Conservation (phyloP, 1,140 invertebrate genomes). For the Nasonia giraulti region DNA sequence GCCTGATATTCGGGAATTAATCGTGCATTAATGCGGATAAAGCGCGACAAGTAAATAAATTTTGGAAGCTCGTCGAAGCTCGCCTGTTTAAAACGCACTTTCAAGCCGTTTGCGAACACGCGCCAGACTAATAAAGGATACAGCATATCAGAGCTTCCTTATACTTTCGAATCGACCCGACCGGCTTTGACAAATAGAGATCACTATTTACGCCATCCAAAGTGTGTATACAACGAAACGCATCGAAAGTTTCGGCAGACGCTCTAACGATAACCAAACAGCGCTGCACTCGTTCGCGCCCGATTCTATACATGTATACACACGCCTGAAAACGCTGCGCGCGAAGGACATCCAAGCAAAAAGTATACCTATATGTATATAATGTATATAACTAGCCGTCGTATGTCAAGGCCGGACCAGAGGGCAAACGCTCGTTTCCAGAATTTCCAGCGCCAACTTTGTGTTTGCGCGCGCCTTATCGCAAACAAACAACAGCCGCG, state of each 20-base stretch:
- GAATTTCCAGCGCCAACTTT: conserved; percentile 15
- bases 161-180: too few species aligned
- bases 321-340: not conserved
- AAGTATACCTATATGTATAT: not conserved
- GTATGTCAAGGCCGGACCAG: conserved; percentile 19
- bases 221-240: not conserved
- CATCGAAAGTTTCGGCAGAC: not conserved
- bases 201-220: not conserved
- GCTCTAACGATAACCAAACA: conserved; percentile 27
- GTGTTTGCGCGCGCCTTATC: conserved; percentile 22
- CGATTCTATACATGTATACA: not conserved
- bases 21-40: too few species aligned
- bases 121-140: too few species aligned
- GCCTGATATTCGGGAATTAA: not conserved
- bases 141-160: too few species aligned
- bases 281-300: not conserved
- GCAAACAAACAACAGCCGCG: not conserved
- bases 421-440: conserved; percentile 8
- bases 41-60: too few species aligned
- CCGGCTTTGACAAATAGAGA: not conserved
- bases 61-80: too few species aligned
- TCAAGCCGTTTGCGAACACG: too few species aligned
- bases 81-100: too few species aligned
- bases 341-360: not conserved
- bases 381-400: too few species aligned